Evolutionary conservation across 2,113 vertebrate species (phyloP).

Genomic region (Pungitius pungitius): DNA sequence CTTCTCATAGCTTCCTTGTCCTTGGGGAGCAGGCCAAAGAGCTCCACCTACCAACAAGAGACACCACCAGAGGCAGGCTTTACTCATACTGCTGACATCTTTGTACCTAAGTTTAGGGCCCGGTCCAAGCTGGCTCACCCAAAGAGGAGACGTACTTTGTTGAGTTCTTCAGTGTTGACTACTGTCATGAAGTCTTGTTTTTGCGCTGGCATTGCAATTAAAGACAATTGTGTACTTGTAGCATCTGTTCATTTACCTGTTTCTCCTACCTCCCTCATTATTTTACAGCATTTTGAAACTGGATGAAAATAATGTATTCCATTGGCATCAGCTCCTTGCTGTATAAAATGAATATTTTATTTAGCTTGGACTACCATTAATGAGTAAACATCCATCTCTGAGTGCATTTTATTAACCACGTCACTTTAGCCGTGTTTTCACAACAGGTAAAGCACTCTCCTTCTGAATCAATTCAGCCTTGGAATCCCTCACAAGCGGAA

Average conservation of each 20-base stretch:
- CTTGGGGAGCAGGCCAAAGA: slow-evolving; percentile 29
- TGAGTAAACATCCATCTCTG: slow-evolving; percentile 21
- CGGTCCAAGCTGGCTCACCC: background rate
- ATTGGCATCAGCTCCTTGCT: slow-evolving; percentile 34
- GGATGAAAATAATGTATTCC: slow-evolving; percentile 55
- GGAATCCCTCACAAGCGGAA: slow-evolving; percentile 39
- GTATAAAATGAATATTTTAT: slow-evolving; percentile 45
- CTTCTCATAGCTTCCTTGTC: slow-evolving; percentile 38
- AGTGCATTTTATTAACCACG: slow-evolving; percentile 18
- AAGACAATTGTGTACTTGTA: slow-evolving; percentile 34
- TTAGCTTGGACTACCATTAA: slow-evolving; percentile 26
- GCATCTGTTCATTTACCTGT: slow-evolving; percentile 36
- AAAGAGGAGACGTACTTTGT: slow-evolving; percentile 6
- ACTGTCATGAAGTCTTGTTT: background rate
- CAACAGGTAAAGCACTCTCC: slow-evolving; percentile 37
- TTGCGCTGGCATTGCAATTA: background rate
- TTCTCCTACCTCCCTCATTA: slow-evolving; percentile 45
- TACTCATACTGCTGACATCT: background rate
- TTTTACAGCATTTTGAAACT: slow-evolving; percentile 49
- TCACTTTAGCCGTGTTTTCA: slow-evolving; percentile 38
- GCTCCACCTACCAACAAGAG: slow-evolving; percentile 38
- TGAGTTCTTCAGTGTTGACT: slow-evolving; percentile 6
- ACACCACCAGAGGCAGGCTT: background rate
- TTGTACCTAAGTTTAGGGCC: background rate
- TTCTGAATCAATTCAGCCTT: slow-evolving; percentile 21